A percentile compares a stretch with the other conserved stretches of the same genome.
These are phyloP conservation scores for Desmodus rotundus DNA, from an alignment of 2,113 vertebrate species.

Conservation along the genomic window DNA sequence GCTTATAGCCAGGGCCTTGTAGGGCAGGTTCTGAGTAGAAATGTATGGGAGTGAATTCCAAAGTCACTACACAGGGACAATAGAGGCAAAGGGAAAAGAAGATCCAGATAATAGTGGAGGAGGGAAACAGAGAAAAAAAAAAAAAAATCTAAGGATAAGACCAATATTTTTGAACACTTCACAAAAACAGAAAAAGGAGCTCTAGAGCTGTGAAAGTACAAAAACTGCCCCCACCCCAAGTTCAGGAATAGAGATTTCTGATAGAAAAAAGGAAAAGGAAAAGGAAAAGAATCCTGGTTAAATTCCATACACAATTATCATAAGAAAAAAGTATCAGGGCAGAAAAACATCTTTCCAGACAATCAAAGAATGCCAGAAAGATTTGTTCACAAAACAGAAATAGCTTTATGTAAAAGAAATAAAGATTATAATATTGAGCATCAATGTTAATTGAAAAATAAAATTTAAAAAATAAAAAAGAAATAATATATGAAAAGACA, in stretches of 20 bases:
- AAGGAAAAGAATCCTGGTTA: background rate
- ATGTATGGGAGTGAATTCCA: too few relatives aligned
- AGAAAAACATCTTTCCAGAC: background rate
- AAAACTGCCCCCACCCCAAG: background rate
- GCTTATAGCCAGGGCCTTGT: background rate
- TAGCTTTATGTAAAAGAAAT: background rate
- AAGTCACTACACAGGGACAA: too few relatives aligned
- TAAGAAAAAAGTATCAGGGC: background rate
- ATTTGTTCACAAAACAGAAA: background rate
- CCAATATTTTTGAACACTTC: background rate
- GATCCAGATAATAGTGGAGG: too few relatives aligned
- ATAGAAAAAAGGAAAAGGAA: background rate
- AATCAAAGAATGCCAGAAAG: background rate
- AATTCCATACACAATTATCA: background rate
- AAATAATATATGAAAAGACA: background rate
- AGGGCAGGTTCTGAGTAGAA: too few relatives aligned
- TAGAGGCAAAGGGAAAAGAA: too few relatives aligned
- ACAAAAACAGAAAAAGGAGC: slow-evolving; percentile 7
- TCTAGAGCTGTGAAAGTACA: background rate
- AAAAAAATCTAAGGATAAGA: too few relatives aligned
- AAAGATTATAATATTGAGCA: background rate
- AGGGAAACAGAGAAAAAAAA: too few relatives aligned
- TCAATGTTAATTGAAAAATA: background rate
- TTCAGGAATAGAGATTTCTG: background rate
- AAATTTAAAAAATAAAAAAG: background rate